Conservation (phyloP, 2,888 invertebrate genomes). For the Argyresthia albistria region DNA sequence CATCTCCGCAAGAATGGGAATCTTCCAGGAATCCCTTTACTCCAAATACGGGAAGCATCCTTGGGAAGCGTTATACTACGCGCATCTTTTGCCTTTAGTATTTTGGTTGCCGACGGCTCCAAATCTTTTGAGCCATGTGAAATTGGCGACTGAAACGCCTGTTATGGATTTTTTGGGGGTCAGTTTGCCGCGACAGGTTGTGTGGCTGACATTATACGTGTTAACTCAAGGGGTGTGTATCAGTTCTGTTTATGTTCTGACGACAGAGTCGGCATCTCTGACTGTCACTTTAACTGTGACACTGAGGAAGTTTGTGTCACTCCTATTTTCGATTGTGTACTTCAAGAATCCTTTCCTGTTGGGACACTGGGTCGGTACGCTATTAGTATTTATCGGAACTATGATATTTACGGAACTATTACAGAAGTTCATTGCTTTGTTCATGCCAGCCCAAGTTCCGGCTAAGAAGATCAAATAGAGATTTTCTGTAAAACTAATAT, state of each 20-base stretch:
- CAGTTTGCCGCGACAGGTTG: slow-evolving; percentile 80
- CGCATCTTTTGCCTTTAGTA: slow-evolving; percentile 93
- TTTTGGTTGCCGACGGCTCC: slow-evolving; percentile 85
- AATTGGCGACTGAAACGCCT: slow-evolving; percentile 79
- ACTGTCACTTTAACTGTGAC: slow-evolving; percentile 97
- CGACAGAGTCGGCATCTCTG: slow-evolving; percentile 93
- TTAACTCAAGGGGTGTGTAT: slow-evolving; percentile 95
- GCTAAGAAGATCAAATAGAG: slow-evolving; percentile 35
- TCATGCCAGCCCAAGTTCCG: slow-evolving; percentile 31
- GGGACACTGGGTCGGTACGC: slow-evolving; percentile 92
- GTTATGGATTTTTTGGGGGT: slow-evolving; percentile 74
- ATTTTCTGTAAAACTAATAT: neutral
- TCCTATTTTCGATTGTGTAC: slow-evolving; percentile 95
- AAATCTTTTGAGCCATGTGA: slow-evolving; percentile 84
- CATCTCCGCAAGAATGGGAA: slow-evolving; percentile 95
- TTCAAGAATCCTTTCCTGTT: slow-evolving; percentile 95
- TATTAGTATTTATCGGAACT: slow-evolving; percentile 93
- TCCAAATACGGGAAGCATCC: slow-evolving; percentile 92
- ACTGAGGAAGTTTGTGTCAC: slow-evolving; percentile 93
- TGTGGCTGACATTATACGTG: slow-evolving; percentile 86
- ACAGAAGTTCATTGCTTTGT: slow-evolving; percentile 54
- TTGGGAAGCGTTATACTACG: slow-evolving; percentile 88
- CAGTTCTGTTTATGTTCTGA: slow-evolving; percentile 93
- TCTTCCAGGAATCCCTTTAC: slow-evolving; percentile 92
- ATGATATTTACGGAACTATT: slow-evolving; percentile 90